Percentiles rank a stretch among this genome's conserved stretches.
Conservation (phyloP, 1,140 invertebrate species). For the Musca domestica region DNA sequence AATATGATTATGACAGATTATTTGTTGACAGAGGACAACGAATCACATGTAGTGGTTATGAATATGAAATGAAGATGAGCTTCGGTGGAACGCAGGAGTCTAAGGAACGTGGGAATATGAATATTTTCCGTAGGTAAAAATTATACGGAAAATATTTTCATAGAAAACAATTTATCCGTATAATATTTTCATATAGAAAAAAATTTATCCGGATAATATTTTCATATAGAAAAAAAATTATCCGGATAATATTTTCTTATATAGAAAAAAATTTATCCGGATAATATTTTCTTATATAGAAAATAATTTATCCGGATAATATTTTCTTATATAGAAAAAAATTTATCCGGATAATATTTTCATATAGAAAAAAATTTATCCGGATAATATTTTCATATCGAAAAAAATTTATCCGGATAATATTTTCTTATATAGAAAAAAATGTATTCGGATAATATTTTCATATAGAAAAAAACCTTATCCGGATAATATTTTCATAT, state of each 20-base stretch:
- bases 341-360: too few relatives aligned
- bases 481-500: neutral
- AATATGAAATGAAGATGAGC: slow-evolving; percentile 24
- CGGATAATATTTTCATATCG: too few relatives aligned
- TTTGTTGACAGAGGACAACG: neutral
- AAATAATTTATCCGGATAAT: too few relatives aligned
- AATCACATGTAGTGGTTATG: slow-evolving; percentile 18
- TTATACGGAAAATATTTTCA: neutral
- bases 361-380: too few relatives aligned
- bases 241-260: too few relatives aligned
- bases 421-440: neutral
- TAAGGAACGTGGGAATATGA: neutral
- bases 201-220: neutral
- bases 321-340: too few relatives aligned
- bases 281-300: too few relatives aligned
- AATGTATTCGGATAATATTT: neutral
- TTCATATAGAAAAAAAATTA: neutral
- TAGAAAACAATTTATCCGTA: neutral
- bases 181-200: neutral
- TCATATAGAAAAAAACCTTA: neutral
- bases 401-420: neutral
- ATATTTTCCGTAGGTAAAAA: neutral
- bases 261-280: too few relatives aligned
- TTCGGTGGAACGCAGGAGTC: neutral
- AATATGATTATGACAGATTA: neutral